Base-by-base conservation (phyloP, 2,888 invertebrate genomes). In the Watsonalla cultraria region DNA sequence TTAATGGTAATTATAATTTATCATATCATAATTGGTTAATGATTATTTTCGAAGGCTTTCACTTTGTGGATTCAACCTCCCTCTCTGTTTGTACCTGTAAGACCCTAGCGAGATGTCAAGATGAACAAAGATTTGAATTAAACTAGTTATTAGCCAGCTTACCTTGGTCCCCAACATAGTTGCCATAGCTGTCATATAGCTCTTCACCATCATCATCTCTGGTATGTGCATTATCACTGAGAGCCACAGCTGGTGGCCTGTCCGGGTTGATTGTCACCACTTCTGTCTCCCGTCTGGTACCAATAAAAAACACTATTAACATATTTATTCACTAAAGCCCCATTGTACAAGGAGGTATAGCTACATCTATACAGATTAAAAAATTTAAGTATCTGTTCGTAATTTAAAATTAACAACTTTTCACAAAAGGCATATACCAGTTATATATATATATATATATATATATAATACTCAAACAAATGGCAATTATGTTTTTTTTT, bases 151-250 rank as follows among this genome's bases (percentile, higher is more conserved):
- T 47, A 15, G 15, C 9, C 15, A 53, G 60, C 74, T 74, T 66
- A 83, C 84, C 68, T 61, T 80, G 74, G 57, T 89, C 88, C 51
- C 82, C 84, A 46, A 84, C 72, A 62, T 78, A 88, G 66, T 86
- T 90, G 47, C 88, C 90, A 64, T 72, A 85, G 60, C 47, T 87
- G 55, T 88, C 90, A 72, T 87, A 88, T 7, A 66, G 75, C 0
- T 90, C 90, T 11, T 84, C 84, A 61, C 60, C 66, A 5, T 82
- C 82, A 51, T 81, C 79, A 11, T 61, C 62, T 33, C 42, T 5
- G 35, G 45, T 51, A n/a, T 14, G 6, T 6, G 64, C 5, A 37
- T 72, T 82, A 9, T 88, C 85, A 55, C 47, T 60, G 0, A 78
- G 65, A 7, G 70, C 75, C 1, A 75, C 76, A 9, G 82, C 78